A percentile compares a stretch with the other conserved stretches of the same genome.
phyloP scores from a whole-genome alignment of 2,113 vertebrate genomes.

The Oreochromis tanganicae region DNA sequence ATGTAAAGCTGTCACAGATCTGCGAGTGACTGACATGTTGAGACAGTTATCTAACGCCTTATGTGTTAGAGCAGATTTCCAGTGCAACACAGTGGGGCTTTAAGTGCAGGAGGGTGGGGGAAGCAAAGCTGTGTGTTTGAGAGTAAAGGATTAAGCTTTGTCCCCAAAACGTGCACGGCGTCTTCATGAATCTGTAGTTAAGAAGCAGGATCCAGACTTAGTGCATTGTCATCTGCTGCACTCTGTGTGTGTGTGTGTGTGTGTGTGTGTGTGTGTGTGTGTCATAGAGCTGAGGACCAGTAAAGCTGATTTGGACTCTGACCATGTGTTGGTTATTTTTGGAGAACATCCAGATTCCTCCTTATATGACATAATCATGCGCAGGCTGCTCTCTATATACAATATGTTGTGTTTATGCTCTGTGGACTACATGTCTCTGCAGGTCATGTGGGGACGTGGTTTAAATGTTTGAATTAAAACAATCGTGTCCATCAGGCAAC shows the following conservation, averaged over 20 bases:
- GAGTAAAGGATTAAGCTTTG: constrained; percentile 54
- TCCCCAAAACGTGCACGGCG: constrained; percentile 71
- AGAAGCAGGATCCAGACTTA: constrained; percentile 83
- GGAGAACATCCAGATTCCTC: constrained; percentile 54
- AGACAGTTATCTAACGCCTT: constrained; percentile 58
- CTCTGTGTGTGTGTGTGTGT: background rate
- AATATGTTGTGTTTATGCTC: background rate
- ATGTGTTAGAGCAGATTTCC: constrained; percentile 45
- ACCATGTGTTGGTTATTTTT: constrained; percentile 61
- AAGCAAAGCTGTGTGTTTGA: background rate
- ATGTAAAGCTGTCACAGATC: background rate
- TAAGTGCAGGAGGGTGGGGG: background rate
- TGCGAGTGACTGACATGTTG: constrained; percentile 39
- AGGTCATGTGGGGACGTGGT: background rate
- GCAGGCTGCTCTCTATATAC: background rate
- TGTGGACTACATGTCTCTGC: background rate
- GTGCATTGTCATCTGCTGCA: constrained; percentile 75
- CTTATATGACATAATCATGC: constrained; percentile 32
- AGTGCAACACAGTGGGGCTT: background rate
- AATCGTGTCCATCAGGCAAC: background rate
- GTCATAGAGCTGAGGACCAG: constrained; percentile 34
- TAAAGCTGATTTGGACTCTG: constrained; percentile 82
- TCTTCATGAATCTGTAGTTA: constrained; percentile 82
- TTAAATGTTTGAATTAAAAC: background rate
- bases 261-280: background rate